Evolutionary conservation across 2,888 invertebrate genomes (phyloP), one percentile per base, ranked within the genome.

Genomic region (Alcis repandata): DNA sequence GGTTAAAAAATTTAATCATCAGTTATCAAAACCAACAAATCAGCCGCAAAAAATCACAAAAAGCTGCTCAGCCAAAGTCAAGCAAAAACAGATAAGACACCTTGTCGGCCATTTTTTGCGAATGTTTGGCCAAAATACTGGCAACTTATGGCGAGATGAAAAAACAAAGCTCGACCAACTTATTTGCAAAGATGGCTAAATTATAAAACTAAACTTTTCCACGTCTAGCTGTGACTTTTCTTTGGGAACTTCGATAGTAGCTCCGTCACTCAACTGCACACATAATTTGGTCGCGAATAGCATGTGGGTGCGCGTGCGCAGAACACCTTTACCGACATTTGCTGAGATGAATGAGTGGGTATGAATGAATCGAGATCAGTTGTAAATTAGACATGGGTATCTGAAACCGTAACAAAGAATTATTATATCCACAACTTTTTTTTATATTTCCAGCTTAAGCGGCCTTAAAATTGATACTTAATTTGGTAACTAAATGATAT

Each of bases 261-360:
- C 51, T 32, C 33, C 11, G 4, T 17, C 8, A 20, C 13, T n/a
- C 11, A 20, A 19, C 36, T 51, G 8, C 7, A 11, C 17, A 32
- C 10, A 49, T n/a, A 8, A 19, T 2, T n/a, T 10, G 10, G 4
- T 36, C 1, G 79, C 75, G n/a, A 77, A 68, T 70, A 84, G 80
- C 88, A 89, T 83, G 84, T 87, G 87, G 80, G 54, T 67, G 78
- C 89, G 88, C 89, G 88, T 88, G 90, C 87, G 84, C 80, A n/a
- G 79, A 83, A 85, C 91, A 91, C 91, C 91, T 91, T 91, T 88
- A 43, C 79, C 77, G 83, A 82, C 87, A 88, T 91, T 90, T 88
- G 89, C 82, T 70, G 80, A 79, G 70, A 78, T 73, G 71, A 79
- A 81, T 83, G 78, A 75, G 70, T 72, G 33, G 65, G 59, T 43